Evolutionary conservation across 30 jellyfish, hydroid and myxozoan genomes (phyloP), one percentile per base, ranked within the genome.

Genomic region (Morbakka virulenta): DNA sequence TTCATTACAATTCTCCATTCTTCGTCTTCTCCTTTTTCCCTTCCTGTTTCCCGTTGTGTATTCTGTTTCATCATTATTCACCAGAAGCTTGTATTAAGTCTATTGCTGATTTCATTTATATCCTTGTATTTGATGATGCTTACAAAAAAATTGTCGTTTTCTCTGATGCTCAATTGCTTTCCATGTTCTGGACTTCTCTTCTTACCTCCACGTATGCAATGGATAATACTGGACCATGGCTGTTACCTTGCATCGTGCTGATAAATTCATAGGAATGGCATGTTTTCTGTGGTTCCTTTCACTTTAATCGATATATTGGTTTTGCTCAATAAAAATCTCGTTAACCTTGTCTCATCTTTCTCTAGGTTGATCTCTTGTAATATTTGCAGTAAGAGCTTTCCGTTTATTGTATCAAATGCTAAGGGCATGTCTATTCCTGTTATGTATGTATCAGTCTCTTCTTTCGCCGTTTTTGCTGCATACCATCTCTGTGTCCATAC

Each of bases 401-500:
- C 1, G 67, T 75, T 64, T 75, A 75, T 75, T 52, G 77, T 52
- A 53, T 75, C 86, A 75, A 75, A 75, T 35, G 65, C 86, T 62
- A 64, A 50, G 57, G 77, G 62, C 86, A 75, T 75, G 48, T 75
- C 86, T n/a, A 75, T 75, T 51, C 86, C 67, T 62, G 77, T 75
- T 75, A 75, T 75, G 24, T 26, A 65, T 62, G 62, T 75, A 21
- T 75, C 62, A 0, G 57, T 73, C 57, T 73, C 76, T 48, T 50
- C 31, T 57, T 28, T 23, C 0, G 50, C 78, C 28, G 77, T 33
- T 73, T 48, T 73, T 57, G 76, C 78, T 48, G 77, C 76, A 32
- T 48, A 48, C 85, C 85, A 73, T 33, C 85, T 73, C 63, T 73
- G 85, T 23, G 77, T 57, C 85, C 77, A 73, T 73, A 73, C 76